Evolutionary conservation across 2,113 vertebrate species (phyloP), one percentile per base, ranked within the genome.

Genomic region (Podiceps cristatus): DNA sequence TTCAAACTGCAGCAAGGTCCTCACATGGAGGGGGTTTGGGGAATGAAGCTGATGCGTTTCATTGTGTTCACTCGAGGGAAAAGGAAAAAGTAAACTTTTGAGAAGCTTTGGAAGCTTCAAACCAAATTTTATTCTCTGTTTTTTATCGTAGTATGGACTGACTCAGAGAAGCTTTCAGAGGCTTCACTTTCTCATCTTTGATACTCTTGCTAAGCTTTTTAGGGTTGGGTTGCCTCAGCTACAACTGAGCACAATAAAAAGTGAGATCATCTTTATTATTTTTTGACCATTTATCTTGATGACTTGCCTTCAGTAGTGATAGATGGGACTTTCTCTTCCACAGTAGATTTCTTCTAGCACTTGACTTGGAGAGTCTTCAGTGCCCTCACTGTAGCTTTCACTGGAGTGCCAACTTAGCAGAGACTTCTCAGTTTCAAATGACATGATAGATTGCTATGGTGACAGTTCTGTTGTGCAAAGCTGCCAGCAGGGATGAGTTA

Each of bases 401-500:
- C 28, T 47, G 25, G 62, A 63, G 64, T 63, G 62, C 69, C 88
- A 96, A 20, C 59, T 90, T 77, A 84, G 84, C 75, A 68, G 75
- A 94, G 93, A 80, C 20, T 11, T 86, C 90, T 94, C 62, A 35
- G 59, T 79, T 92, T 87, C 95, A 94, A 94, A 94, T 91, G 72
- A 84, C 20, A 25, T 94, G 84, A 92, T 88, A 80, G 95, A 98
- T 97, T 94, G 85, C 89, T 95, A 67, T 97, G 90, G 92, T 85
- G 73, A 85, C 95, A 97, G 69, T 67, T 94, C 95, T 86, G 86
- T 94, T 79, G 45, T 52, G 25, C 31, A 74, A 84, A 66, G 42
- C 73, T 93, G 63, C 71, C 82, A 89, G 76, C 75, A 80, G 80
- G 40, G n/a, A 60, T 96, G 87, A 82, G 56, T 82, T 82, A 94